Evolutionary conservation across 2,113 vertebrate species (phyloP).

Genomic region (Gallinago undulata): DNA sequence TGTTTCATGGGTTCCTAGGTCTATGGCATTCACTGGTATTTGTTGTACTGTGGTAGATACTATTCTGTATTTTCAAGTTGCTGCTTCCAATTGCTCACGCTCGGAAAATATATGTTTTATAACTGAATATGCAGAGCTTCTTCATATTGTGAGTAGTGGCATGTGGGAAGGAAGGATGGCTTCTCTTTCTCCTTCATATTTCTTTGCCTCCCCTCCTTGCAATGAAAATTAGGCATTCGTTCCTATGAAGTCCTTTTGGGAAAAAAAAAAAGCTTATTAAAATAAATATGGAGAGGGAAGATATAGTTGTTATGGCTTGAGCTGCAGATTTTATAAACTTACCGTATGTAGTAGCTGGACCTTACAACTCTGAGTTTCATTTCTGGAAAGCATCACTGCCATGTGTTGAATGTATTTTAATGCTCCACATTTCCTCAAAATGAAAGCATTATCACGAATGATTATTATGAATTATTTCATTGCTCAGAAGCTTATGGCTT

Average conservation of each 20-base stretch:
- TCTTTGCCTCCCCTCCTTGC: neutral
- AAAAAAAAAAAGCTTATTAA: neutral
- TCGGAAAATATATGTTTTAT: neutral
- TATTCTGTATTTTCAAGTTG: neutral
- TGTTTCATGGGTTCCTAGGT: neutral
- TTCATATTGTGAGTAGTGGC: neutral
- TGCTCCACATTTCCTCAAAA: neutral
- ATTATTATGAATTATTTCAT: neutral
- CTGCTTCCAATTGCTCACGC: neutral
- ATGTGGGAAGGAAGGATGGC: neutral
- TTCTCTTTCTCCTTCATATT: neutral
- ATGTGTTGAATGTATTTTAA: neutral
- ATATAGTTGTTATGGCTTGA: neutral
- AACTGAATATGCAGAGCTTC: neutral
- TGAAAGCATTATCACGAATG: neutral
- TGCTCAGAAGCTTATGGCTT: neutral
- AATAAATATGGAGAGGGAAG: neutral
- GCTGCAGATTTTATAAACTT: neutral
- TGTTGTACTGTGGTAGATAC: neutral
- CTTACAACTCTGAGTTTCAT: neutral
- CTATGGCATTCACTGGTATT: neutral
- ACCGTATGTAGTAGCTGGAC: neutral
- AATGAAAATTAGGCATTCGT: neutral
- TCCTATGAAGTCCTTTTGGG: neutral
- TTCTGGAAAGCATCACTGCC: neutral